Evolutionary conservation across 2,113 vertebrate species (phyloP), one percentile per base, ranked within the genome.

Genomic region (Rhynchopsitta pachyrhyncha): DNA sequence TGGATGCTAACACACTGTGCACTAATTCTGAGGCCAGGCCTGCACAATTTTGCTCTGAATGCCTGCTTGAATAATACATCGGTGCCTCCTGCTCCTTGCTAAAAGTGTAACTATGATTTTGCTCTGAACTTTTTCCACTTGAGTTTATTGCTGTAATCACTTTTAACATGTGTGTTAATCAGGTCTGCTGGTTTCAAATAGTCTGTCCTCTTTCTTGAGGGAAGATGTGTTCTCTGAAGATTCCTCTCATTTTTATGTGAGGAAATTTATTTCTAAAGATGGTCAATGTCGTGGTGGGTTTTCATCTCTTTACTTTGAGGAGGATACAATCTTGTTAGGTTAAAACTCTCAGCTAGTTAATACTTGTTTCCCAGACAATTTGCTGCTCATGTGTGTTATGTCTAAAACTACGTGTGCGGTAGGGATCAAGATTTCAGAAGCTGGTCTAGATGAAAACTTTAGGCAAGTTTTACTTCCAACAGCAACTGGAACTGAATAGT

Each of bases 1-100:
- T 98, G 92, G 63, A 78, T 41, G 93, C 98, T 98, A 98, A 98
- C 95, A 96, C 73, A 94, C 95, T 96, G 78, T 93, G 94, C 90
- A 68, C 98, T 98, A 98, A 98, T 98, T 96, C 97, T 94, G 33
- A 95, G 93, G 87, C 91, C 53, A 95, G 28, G 88, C 92, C 96
- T 94, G 96, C 85, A 14, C 97, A 49, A 97, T 96, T 97, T 97
- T 98, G 98, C 98, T 98, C 95, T 87, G 86, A 95, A 97, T 1
- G 93, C 97, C 96, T 97, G 98, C 98, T 98, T 98, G 86, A 95
- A 78, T 95, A 95, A 97, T 95, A 88, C 55, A 18, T 76, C 85
- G 78, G 96, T 92, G 92, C 95, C 92, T 88, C 86, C 85, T 90
- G 88, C 82, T 97, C 93, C 88, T 97, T 94, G 96, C 95, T 97